Evolutionary conservation across 1,140 invertebrate genomes (phyloP).

Genomic region (Leptinotarsa defecta): DNA sequence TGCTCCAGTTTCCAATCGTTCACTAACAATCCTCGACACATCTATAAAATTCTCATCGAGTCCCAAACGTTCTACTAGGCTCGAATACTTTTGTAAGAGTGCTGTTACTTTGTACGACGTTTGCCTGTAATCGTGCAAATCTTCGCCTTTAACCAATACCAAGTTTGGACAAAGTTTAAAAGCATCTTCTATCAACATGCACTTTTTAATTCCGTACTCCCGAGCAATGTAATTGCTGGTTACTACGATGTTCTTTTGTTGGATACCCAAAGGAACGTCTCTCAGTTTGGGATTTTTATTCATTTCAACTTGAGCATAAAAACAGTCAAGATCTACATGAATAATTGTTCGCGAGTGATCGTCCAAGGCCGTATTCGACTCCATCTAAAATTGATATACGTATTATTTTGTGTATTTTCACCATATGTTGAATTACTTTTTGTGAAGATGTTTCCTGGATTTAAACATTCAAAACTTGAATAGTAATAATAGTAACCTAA

Average conservation of each 20-base stretch:
- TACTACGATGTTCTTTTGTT: conserved; percentile 80
- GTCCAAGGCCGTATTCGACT: conserved; percentile 18
- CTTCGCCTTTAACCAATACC: conserved; percentile 73
- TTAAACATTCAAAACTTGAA: no score
- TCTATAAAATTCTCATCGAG: conserved; percentile 82
- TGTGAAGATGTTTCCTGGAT: no score
- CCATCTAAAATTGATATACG: conserved; percentile 10
- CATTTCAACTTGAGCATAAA: conserved; percentile 84
- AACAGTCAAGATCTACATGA: conserved; percentile 79
- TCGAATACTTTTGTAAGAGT: conserved; percentile 69
- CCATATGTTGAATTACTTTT: no score
- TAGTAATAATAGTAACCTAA: no score
- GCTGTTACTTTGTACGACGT: conserved; percentile 72
- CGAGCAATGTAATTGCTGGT: conserved; percentile 80
- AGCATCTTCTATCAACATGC: conserved; percentile 73
- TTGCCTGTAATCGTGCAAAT: conserved; percentile 73
- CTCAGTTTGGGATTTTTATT: conserved; percentile 68
- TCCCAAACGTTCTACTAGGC: conserved; percentile 75
- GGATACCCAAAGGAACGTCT: conserved; percentile 71
- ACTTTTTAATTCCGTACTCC: conserved; percentile 72
- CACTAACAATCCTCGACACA: conserved; percentile 69
- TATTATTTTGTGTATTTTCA: no score
- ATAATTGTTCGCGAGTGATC: conserved; percentile 69
- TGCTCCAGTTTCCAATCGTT: conserved; percentile 55
- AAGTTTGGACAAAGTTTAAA: conserved; percentile 69